These are phyloP conservation scores for Tiliacea citrago DNA, from an alignment of 2,888 invertebrate species.

Conservation along the genomic window DNA sequence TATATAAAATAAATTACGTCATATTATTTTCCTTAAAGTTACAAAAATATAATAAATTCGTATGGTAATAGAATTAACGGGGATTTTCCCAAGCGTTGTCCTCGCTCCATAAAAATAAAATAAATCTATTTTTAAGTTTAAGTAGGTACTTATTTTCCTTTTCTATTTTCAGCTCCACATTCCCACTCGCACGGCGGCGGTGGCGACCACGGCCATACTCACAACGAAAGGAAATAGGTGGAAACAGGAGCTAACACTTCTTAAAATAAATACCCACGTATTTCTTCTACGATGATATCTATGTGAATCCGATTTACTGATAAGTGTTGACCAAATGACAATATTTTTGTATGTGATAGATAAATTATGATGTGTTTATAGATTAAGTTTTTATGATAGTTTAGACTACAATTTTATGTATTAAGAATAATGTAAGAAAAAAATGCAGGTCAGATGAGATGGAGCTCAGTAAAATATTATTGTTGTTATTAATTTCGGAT, in stretches of 20 bases:
- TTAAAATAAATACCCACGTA: not conserved
- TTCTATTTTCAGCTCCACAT: slow-evolving; percentile 78
- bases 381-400: slow-evolving; percentile 30
- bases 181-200: slow-evolving; percentile 68
- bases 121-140: not conserved
- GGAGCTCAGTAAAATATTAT: slow-evolving; percentile 42
- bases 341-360: slow-evolving; percentile 56
- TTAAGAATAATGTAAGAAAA: slow-evolving; percentile 24
- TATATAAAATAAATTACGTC: not conserved
- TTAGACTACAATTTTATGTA: slow-evolving; percentile 12
- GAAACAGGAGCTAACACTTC: not conserved
- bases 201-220: slow-evolving; percentile 74
- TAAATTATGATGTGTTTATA: slow-evolving; percentile 37
- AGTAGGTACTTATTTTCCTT: slow-evolving; percentile 23
- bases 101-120: no score
- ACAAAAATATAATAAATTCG: not conserved
- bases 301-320: slow-evolving; percentile 19
- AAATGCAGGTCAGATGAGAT: slow-evolving; percentile 29
- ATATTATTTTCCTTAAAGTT: not conserved
- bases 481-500: slow-evolving; percentile 54
- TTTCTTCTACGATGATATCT: not conserved
- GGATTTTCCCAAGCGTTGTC: not conserved
- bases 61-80: not conserved
- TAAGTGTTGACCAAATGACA: slow-evolving; percentile 54
- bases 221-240: slow-evolving; percentile 41